These are phyloP conservation scores for Porites divaricata DNA, from an alignment of 92 coral and sea anemone genomes.

Conservation along the genomic window DNA sequence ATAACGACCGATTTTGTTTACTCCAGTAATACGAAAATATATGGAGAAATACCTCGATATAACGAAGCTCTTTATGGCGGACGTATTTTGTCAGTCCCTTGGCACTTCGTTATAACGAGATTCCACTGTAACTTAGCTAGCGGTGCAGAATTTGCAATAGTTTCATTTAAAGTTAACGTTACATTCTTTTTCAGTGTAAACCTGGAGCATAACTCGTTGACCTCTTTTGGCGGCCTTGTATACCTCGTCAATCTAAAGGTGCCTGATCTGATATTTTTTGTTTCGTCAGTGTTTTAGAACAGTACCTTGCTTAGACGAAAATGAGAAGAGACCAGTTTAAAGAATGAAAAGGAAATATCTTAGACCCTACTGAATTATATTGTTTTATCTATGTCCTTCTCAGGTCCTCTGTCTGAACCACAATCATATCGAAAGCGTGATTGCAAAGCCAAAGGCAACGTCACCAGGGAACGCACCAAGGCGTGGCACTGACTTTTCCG, in stretches of 20 bases:
- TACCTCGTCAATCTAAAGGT: slow-evolving; percentile 89
- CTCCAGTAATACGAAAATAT: too few relatives aligned
- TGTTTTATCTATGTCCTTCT: background rate
- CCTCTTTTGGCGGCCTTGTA: slow-evolving; percentile 94
- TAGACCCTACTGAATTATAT: background rate
- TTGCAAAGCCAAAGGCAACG: slow-evolving; percentile 80
- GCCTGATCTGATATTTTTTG: too few relatives aligned
- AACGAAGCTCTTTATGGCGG: too few relatives aligned
- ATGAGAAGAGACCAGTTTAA: background rate
- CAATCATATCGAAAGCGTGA: slow-evolving; percentile 89
- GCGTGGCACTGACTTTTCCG: slow-evolving; percentile 54
- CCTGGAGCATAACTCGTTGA: slow-evolving; percentile 92
- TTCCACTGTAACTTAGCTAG: background rate
- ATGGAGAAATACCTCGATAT: too few relatives aligned
- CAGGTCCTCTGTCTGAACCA: slow-evolving; percentile 95
- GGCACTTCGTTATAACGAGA: background rate
- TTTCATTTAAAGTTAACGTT: background rate
- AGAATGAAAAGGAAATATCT: too few relatives aligned
- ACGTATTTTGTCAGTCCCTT: too few relatives aligned
- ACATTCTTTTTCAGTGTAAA: slow-evolving; percentile 68
- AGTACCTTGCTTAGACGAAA: background rate
- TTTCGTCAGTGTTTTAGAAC: too few relatives aligned
- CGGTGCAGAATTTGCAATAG: background rate
- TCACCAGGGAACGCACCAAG: slow-evolving; percentile 84
- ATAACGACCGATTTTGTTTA: too few relatives aligned